Conservation (phyloP, 2,797 vertebrate species). For the Xenops minutus region DNA sequence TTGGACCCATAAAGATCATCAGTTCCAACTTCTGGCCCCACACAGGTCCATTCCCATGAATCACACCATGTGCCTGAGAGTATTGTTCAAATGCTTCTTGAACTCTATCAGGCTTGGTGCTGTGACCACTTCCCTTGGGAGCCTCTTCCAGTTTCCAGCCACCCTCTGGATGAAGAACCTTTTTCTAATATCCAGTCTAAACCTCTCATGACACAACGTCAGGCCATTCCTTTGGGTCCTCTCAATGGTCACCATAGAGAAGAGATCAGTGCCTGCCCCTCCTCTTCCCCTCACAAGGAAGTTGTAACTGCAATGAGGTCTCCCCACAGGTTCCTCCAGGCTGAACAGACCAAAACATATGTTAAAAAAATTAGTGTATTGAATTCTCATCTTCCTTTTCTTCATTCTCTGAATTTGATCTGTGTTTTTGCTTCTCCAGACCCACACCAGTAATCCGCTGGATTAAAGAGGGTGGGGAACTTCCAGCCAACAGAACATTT, state of each 20-base stretch:
- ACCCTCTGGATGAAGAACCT: not conserved
- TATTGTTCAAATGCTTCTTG: not conserved
- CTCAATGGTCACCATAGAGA: not conserved
- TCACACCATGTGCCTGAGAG: not conserved
- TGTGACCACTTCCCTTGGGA: not conserved
- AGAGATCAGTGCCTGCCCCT: not conserved
- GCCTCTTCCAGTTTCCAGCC: not conserved
- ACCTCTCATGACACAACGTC: not conserved
- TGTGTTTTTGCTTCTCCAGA: conserved; percentile 71
- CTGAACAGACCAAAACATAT: not conserved
- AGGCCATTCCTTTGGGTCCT: not conserved
- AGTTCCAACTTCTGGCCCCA: too few species aligned
- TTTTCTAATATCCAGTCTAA: not conserved
- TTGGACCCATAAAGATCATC: not conserved
- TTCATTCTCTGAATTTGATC: not conserved
- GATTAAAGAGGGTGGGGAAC: conserved; percentile 88
- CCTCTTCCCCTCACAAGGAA: not conserved
- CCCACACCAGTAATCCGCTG: conserved; percentile 91
- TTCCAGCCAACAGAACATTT: conserved; percentile 82
- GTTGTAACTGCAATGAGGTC: not conserved
- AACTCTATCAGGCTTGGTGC: not conserved
- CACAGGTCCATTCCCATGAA: not conserved
- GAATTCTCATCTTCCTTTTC: not conserved
- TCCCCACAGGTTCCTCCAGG: not conserved
- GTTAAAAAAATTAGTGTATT: not conserved